Conservation (phyloP, 2,888 invertebrate species). For the Pollenia amentaria region DNA sequence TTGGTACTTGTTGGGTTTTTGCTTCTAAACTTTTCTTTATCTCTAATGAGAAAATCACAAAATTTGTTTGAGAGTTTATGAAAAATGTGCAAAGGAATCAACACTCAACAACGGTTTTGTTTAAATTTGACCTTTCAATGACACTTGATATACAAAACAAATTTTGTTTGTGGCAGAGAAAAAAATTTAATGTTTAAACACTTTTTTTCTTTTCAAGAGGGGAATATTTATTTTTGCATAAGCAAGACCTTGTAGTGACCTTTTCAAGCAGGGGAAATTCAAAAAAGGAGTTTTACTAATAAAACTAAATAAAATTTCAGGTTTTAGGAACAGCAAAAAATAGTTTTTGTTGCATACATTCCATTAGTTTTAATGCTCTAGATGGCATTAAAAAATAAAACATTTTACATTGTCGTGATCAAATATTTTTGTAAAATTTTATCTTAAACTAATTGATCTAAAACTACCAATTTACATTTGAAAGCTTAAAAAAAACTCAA, state of each 20-base stretch:
- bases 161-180: background rate
- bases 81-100: background rate
- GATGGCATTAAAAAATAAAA: background rate
- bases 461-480: slow-evolving; percentile 19
- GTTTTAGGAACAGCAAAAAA: too few relatives aligned
- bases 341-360: too few relatives aligned
- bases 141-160: slow-evolving; percentile 58
- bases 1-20: background rate
- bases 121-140: slow-evolving; percentile 70
- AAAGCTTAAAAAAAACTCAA: slow-evolving; percentile 17
- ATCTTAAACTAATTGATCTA: slow-evolving; percentile 42
- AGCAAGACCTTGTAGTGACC: slow-evolving; percentile 59
- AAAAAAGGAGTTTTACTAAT: too few relatives aligned
- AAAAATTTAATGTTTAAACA: background rate
- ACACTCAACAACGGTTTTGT: slow-evolving; percentile 42
- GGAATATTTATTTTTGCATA: slow-evolving; percentile 12
- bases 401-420: background rate
- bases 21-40: slow-evolving; percentile 43
- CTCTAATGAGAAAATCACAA: slow-evolving; percentile 42
- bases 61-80: slow-evolving; percentile 19
- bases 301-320: too few relatives aligned
- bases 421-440: slow-evolving; percentile 16
- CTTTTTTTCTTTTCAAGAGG: background rate
- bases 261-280: background rate
- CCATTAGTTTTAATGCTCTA: too few relatives aligned